Conservation (phyloP, 2,113 vertebrate species). For the Cacatua alba region DNA sequence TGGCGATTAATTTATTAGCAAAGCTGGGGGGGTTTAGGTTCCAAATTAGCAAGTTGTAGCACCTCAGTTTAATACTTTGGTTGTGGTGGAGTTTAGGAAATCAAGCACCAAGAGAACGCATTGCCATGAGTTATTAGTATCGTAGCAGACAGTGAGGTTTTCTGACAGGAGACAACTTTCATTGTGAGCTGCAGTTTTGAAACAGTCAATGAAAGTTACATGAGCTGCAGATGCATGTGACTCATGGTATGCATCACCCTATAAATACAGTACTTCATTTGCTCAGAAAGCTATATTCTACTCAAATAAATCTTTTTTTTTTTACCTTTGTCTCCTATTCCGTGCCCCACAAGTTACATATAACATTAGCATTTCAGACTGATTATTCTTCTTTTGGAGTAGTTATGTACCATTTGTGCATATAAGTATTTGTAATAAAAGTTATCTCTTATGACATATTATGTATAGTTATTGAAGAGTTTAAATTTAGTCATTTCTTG, state of each 20-base stretch:
- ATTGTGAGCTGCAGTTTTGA: neutral
- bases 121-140: neutral
- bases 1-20: neutral
- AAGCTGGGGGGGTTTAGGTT: neutral
- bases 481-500: neutral
- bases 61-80: conserved; percentile 52
- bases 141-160: neutral
- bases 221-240: neutral
- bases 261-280: neutral
- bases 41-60: conserved; percentile 21
- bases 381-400: neutral
- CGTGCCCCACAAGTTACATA: neutral
- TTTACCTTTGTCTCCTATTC: neutral
- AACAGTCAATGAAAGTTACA: neutral
- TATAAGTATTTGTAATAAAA: neutral
- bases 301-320: neutral
- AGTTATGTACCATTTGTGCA: neutral
- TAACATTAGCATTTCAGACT: neutral
- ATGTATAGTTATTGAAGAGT: neutral
- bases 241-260: neutral
- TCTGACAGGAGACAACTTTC: conserved; percentile 3
- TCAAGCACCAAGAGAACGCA: conserved; percentile 33
- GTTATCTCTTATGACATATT: neutral
- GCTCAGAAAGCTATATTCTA: neutral
- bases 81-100: neutral